Evolutionary conservation across 2,888 invertebrate genomes (phyloP).

Genomic region (Hypolimnas misippus): DNA sequence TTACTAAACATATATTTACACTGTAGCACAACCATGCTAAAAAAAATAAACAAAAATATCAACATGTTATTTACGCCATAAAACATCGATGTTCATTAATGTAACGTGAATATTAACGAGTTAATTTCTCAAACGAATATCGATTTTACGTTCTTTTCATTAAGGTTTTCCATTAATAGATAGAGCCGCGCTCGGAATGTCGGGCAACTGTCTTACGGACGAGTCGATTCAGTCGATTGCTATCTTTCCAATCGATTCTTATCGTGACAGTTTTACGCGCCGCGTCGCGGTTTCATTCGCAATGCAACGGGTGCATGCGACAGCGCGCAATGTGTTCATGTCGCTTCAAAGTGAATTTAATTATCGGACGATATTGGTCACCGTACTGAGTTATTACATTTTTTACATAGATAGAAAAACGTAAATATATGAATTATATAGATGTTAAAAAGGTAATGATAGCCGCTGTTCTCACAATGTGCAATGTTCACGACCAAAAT

Average conservation of each 20-base stretch:
- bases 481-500: no score
- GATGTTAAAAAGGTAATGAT: no score
- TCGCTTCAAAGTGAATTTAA: slow-evolving; percentile 43
- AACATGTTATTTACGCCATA: slow-evolving; percentile 18
- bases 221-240: slow-evolving; percentile 64
- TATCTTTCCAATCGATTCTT: slow-evolving; percentile 74
- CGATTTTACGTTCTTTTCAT: slow-evolving; percentile 47
- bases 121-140: slow-evolving; percentile 1
- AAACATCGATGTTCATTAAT: slow-evolving; percentile 22
- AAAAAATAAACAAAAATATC: slow-evolving; percentile 8
- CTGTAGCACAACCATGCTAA: not conserved
- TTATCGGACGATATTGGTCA: slow-evolving; percentile 34
- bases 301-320: slow-evolving; percentile 51
- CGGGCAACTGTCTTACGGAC: slow-evolving; percentile 60
- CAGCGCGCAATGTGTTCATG: slow-evolving; percentile 44
- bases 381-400: slow-evolving; percentile 4
- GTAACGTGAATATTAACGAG: slow-evolving; percentile 17
- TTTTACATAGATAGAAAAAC: not conserved
- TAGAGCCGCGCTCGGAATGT: slow-evolving; percentile 64
- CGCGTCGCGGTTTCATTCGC: slow-evolving; percentile 64
- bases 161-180: slow-evolving; percentile 54
- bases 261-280: slow-evolving; percentile 80
- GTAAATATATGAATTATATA: not conserved
- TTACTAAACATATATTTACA: slow-evolving; percentile 6
- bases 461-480: no score